Evolutionary conservation across 2,797 vertebrate genomes (phyloP), one percentile per base, ranked within the genome.

Genomic region (Picus viridis): DNA sequence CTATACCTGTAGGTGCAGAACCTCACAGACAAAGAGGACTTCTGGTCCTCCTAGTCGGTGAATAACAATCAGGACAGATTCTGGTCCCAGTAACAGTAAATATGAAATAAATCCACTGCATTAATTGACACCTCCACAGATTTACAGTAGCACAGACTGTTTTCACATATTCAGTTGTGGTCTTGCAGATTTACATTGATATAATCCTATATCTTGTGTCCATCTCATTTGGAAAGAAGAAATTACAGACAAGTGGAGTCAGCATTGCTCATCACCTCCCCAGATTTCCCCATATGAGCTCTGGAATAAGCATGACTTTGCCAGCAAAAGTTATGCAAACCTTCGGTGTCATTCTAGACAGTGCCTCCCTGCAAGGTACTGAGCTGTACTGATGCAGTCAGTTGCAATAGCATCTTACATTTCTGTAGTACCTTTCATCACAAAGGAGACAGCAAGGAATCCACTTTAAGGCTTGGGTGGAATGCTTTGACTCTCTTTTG

Each of bases 181-280:
- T 75, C 20, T 58, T 82, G 77, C 61, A 79, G 68, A 53, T 14
- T 90, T 94, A 20, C 18, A 69, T 71, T 62, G 64, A 75, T 74
- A 81, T 54, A 83, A 68, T 59, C n/a, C n/a, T 84, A 4, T 81
- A 47, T 57, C 62, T 78, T 7, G 2, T 30, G 29, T 51, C 71
- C 32, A 51, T 89, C 92, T 91, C 57, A 54, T 74, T 83, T 84
- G 80, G 54, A 91, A 59, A 68, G n/a, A 74, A 79, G 41, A 89
- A 88, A 69, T 16, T n/a, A 64, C 12, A 81, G 59, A 69, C 47
- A 53, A 9, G 45, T 47, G 30, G 53, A 89, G 64, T 67, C 80
- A 86, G 69, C 36, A n/a, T 53, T 83, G 69, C 51, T 86, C 57
- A 81, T 81, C 54, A 74, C 20, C 51, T 91, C 32, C 61, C 17